A percentile compares a stretch with the other conserved stretches of the same genome.
phyloP scores from a whole-genome alignment of 2,797 vertebrate species.

The Pelobates cultripes region DNA sequence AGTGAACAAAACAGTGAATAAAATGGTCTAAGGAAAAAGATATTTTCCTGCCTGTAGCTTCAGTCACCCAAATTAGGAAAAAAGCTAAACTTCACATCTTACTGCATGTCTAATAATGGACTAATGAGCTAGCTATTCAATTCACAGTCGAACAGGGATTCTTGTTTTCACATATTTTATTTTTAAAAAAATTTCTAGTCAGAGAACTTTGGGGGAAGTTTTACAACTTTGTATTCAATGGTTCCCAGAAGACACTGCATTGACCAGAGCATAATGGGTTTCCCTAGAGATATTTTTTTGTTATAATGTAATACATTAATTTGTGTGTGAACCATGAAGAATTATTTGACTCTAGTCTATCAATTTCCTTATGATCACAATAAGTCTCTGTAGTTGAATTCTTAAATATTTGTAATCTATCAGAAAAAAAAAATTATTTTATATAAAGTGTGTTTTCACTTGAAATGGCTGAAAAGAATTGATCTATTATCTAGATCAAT shows the following conservation, averaged over 20 bases:
- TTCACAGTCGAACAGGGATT: constrained; percentile 33
- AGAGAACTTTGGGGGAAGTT: constrained; percentile 39
- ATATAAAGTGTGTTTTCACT: too few relatives aligned
- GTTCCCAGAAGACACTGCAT: constrained; percentile 41
- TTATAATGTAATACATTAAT: constrained; percentile 30
- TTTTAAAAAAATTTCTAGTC: constrained; percentile 35
- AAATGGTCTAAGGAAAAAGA: constrained; percentile 70
- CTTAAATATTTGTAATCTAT: not conserved
- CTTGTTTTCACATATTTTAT: constrained; percentile 40
- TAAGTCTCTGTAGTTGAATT: constrained; percentile 15
- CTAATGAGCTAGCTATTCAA: constrained; percentile 50
- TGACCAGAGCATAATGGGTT: constrained; percentile 43
- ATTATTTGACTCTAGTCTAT: constrained; percentile 31
- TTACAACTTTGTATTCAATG: constrained; percentile 45
- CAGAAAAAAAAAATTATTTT: not conserved
- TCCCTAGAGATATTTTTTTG: constrained; percentile 44
- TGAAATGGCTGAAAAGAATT: too few relatives aligned
- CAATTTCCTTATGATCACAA: constrained; percentile 23
- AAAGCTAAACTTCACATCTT: constrained; percentile 57
- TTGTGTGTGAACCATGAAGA: constrained; percentile 6
- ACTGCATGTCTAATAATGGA: constrained; percentile 44
- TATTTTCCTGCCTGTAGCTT: constrained; percentile 66
- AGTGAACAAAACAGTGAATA: constrained; percentile 77
- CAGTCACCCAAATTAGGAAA: constrained; percentile 65
- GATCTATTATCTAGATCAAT: too few relatives aligned